A percentile compares a stretch with the other conserved stretches of the same genome.
These are phyloP conservation scores for Podilymbus podiceps DNA, from an alignment of 2,113 vertebrate species.

Conservation along the genomic window DNA sequence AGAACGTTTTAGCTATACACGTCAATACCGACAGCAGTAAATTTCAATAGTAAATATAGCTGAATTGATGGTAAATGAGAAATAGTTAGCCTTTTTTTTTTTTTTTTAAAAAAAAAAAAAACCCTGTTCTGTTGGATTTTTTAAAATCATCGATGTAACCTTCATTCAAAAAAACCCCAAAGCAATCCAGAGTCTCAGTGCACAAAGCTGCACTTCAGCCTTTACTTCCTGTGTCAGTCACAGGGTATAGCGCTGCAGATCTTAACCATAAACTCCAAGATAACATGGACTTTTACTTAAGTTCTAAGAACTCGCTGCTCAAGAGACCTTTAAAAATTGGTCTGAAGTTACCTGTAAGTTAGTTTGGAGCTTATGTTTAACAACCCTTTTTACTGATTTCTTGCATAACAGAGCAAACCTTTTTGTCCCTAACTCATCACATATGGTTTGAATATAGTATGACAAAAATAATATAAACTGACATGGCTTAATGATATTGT, in stretches of 20 bases:
- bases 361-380: not conserved
- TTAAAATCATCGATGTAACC: no score
- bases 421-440: not conserved
- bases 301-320: not conserved
- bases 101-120: not conserved
- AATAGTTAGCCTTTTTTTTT: not conserved
- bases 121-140: not conserved
- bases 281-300: not conserved
- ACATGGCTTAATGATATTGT: not conserved
- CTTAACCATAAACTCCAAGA: not conserved
- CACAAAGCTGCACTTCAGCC: not conserved
- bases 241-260: accelerated
- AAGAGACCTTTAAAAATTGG: not conserved
- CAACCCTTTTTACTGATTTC: not conserved
- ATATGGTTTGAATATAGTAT: not conserved
- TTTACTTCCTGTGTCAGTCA: not conserved
- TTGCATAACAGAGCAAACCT: not conserved
- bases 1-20: not conserved
- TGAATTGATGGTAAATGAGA: not conserved
- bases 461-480: not conserved
- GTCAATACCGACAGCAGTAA: not conserved
- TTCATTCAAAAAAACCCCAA: not conserved
- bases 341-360: not conserved
- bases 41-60: not conserved
- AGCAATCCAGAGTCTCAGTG: not conserved